Evolutionary conservation across 2,797 vertebrate genomes (phyloP), one percentile per base, ranked within the genome.

Genomic region (Hippocampus kuda): DNA sequence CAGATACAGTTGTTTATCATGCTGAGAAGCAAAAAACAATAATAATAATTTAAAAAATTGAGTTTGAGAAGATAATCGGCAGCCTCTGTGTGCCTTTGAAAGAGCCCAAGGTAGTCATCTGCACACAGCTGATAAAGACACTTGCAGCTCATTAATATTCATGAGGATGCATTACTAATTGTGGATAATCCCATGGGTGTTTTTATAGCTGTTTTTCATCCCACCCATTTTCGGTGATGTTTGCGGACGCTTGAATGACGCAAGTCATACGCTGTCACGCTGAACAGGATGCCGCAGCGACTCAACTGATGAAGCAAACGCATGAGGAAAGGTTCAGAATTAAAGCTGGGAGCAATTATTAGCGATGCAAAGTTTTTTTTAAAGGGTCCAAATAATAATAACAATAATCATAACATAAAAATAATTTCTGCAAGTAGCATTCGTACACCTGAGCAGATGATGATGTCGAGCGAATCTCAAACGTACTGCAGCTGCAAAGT

Each of bases 111-210:
- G 63, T 65, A 48, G 63, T 65, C 41, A 24, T 65, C 42, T 65
- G 63, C 42, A 18, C 63, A 3, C 15, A 18, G 63, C 63, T 27
- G 63, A 65, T 65, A 65, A 65, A 48, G 44, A 46, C 42, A 44
- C 62, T 62, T 4, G 3, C 20, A n/a, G 41, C 62, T 64, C 62
- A 65, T 65, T 26, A 48, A 46, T 65, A 65, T 65, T 48, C 63
- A 65, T 65, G 63, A 65, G 63, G 24, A 48, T 18, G 63, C 63
- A 65, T 65, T 46, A 48, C 42, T 65, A 65, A 65, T 65, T 65
- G 63, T 46, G 63, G 63, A 46, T 65, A 48, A 65, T 65, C 63
- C 63, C 63, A 16, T 18, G 63, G 6, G 42, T 44, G 13, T 24
- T 65, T 46, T 26, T 24, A 6, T 12, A 11, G 20, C 2, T 38